phyloP scores from a whole-genome alignment of 2,113 vertebrate species.

The Dolichotis patagonum region DNA sequence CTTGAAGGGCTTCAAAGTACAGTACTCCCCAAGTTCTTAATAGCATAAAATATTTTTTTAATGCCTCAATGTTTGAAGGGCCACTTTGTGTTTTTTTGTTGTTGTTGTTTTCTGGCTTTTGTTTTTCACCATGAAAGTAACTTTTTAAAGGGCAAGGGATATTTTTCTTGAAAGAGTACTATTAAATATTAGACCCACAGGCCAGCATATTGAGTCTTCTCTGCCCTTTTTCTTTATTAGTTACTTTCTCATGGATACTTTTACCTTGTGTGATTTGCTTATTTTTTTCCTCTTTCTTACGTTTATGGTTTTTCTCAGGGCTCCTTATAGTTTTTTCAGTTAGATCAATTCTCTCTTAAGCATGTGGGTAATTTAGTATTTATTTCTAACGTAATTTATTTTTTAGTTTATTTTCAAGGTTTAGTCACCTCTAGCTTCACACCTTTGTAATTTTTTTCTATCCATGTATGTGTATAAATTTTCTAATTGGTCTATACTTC shows the following conservation, averaged over 20 bases:
- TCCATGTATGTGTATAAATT: background rate
- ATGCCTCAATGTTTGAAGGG: background rate
- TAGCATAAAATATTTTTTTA: background rate
- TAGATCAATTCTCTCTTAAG: background rate
- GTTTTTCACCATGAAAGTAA: background rate
- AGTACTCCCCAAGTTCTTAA: background rate
- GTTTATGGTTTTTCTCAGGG: background rate
- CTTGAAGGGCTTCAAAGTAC: background rate
- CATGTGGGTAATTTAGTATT: background rate
- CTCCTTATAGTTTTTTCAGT: background rate
- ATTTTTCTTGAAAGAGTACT: background rate
- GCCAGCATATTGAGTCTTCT: background rate
- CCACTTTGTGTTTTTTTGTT: background rate
- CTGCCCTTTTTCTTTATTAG: background rate
- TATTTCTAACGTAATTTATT: conserved; percentile 3
- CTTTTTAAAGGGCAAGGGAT: background rate
- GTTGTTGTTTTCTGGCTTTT: background rate
- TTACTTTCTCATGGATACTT: background rate
- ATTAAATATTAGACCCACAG: background rate
- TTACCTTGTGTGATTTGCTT: background rate
- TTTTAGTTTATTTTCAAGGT: background rate
- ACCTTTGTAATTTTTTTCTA: background rate
- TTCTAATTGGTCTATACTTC: background rate
- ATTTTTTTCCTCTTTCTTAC: background rate
- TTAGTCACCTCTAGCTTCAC: background rate